Evolutionary conservation across 92 coral and sea anemone species (phyloP), one percentile per base, ranked within the genome.

Genomic region (Diadumene lineata): DNA sequence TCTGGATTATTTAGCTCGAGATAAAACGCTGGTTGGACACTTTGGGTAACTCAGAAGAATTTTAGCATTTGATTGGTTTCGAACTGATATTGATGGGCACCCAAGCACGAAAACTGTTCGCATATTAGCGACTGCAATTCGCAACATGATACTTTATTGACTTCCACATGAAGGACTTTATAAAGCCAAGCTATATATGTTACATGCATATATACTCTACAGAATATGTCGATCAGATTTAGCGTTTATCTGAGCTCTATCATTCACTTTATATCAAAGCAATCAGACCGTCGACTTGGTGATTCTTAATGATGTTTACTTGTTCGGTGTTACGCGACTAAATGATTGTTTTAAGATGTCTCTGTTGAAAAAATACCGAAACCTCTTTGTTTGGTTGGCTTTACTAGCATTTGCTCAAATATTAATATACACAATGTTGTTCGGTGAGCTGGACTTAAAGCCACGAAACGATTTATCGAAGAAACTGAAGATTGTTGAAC

Each of bases 321-420:
- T 62, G 43, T 28, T 28, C 68, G 31, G 22, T 60, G 13, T 1
- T 43, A 28, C 21, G 29, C 2, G 55, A 55, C 2, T 51, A 7
- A 66, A 33, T 24, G 1, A 33, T 21, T 11, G 56, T 58, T 16
- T 17, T 31, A 76, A 53, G 16, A 87, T 87, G 92, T 21, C 34
- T 56, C 72, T 65, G 31, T 79, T 72, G 29, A 87, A 71, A 64
- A 83, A 79, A 56, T 74, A 60, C 62, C 70, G 79, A 31, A 79
- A 66, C 57, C 10, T 83, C 56, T 24, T 78, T 2, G 71, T 69
- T 15, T 83, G 87, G 92, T 34, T 87, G 31, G 50, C 44, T 51
- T 48, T 87, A 1, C 68, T 68, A 9, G 69, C 68, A 24, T 72
- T 69, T 17, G 77, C 72, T 4, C 87, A 87, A 68, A 23, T 78